phyloP scores from a whole-genome alignment of 2,888 invertebrate genomes.

The Eristalis arbustorum region DNA sequence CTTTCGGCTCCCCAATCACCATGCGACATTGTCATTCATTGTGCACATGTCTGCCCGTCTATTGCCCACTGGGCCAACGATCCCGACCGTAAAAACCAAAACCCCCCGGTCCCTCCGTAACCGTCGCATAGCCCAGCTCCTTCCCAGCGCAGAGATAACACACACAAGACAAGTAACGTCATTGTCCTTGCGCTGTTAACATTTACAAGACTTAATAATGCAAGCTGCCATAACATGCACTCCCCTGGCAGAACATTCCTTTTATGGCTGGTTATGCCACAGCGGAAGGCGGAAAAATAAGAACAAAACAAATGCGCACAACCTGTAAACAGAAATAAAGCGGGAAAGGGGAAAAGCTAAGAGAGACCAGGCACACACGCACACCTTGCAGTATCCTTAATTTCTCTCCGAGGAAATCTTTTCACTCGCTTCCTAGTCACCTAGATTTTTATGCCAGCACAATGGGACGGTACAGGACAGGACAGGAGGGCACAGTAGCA shows the following conservation, averaged over 20 bases:
- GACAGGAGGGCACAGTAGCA: background rate
- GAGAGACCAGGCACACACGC: background rate
- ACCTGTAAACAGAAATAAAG: background rate
- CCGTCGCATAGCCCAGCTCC: background rate
- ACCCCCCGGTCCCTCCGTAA: too few species aligned
- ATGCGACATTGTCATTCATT: too few species aligned
- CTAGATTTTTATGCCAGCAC: slow-evolving; percentile 25
- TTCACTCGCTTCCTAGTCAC: slow-evolving; percentile 58
- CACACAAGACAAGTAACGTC: background rate
- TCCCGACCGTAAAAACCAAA: too few species aligned
- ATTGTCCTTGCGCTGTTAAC: background rate
- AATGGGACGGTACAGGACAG: background rate
- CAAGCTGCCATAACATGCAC: background rate
- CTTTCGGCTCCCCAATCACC: too few species aligned
- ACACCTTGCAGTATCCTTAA: slow-evolving; percentile 35
- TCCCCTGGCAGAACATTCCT: background rate
- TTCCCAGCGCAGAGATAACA: background rate
- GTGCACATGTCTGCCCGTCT: too few species aligned
- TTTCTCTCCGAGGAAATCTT: slow-evolving; percentile 48
- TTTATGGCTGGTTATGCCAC: background rate
- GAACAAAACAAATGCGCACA: background rate
- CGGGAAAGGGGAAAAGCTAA: background rate
- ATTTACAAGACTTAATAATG: background rate
- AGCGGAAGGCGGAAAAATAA: background rate
- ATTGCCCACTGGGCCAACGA: background rate